A percentile compares a stretch with the other conserved stretches of the same genome.
Evolutionary conservation across 2,888 invertebrate genomes (phyloP).

Genomic region (Rutpela maculata): DNA sequence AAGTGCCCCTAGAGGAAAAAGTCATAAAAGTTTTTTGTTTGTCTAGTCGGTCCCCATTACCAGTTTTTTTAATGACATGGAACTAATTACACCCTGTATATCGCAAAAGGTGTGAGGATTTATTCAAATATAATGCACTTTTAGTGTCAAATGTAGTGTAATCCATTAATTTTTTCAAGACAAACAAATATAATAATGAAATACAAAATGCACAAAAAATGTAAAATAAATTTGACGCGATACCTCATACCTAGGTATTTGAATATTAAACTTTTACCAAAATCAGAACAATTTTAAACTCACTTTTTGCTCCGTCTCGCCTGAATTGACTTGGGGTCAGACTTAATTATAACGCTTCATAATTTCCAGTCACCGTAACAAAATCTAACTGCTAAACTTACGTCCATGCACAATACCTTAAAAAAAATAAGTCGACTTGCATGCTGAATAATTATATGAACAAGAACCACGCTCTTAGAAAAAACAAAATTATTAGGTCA

Average conservation of each 20-base stretch:
- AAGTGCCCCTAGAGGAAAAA: no score
- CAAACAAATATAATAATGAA: no score
- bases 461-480: constrained; percentile 5
- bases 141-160: no score
- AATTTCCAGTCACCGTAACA: constrained; percentile 1
- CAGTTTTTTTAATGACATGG: no score
- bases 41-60: no score
- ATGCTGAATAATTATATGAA: constrained; percentile 3
- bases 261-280: background rate
- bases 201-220: no score
- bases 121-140: no score
- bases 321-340: background rate
- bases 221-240: background rate
- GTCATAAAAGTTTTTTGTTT: no score
- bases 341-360: background rate
- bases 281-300: background rate
- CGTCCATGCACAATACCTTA: background rate
- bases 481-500: constrained; percentile 31
- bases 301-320: background rate
- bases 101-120: no score
- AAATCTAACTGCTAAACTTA: background rate
- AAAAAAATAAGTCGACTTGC: constrained; percentile 9
- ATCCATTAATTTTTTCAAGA: no score
- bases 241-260: background rate
- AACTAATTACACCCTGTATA: no score